Percentiles rank a stretch among this genome's conserved stretches.
These are phyloP conservation scores for Balaeniceps rex DNA, from an alignment of 2,113 vertebrate genomes.

Conservation along the genomic window DNA sequence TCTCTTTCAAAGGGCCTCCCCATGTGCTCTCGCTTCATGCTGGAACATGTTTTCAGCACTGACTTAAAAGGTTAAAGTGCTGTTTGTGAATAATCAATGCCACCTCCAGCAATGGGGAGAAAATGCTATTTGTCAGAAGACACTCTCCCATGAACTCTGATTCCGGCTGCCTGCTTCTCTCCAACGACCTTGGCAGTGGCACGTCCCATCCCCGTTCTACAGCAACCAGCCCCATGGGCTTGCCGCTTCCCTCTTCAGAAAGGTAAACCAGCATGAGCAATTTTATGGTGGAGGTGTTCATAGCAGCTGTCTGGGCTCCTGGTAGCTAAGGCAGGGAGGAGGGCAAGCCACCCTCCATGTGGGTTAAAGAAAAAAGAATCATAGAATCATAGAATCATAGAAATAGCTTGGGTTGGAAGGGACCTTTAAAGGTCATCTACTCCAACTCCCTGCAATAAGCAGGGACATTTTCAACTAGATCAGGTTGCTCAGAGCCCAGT, in stretches of 20 bases:
- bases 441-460: not conserved
- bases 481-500: not conserved
- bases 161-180: too few species aligned
- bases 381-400: not conserved
- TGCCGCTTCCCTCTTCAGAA: not conserved
- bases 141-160: not conserved
- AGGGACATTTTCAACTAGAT: not conserved
- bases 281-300: not conserved
- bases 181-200: fast-evolving
- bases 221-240: not conserved
- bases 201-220: not conserved
- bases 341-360: not conserved
- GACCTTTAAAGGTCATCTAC: not conserved
- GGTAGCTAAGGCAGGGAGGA: not conserved
- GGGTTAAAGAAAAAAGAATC: not conserved
- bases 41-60: not conserved
- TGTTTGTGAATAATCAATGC: not conserved
- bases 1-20: not conserved
- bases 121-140: not conserved
- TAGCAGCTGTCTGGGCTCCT: not conserved
- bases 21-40: fast-evolving
- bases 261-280: not conserved
- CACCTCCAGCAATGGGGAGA: not conserved
- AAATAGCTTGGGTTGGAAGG: not conserved
- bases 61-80: not conserved